Evolutionary conservation across 1,140 invertebrate species (phyloP), one percentile per base, ranked within the genome.

Genomic region (Drosophila neocordata): DNA sequence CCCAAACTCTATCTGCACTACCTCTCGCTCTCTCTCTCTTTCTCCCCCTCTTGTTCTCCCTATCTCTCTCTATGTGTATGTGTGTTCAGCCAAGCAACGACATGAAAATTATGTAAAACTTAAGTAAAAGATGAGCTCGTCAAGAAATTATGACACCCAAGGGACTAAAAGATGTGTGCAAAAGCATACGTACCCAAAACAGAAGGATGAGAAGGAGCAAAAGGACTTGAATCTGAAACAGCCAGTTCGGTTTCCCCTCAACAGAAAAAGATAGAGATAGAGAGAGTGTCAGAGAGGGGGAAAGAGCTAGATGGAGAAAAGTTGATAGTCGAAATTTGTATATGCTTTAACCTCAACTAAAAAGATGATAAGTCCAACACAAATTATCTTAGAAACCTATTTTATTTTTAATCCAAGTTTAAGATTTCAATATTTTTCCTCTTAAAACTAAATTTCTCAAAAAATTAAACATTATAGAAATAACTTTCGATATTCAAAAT

Each of bases 91-190:
- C 61, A 53, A 57, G 58, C 83, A 85, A 87, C 89, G 82, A 89
- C 82, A 89, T 83, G 81, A 89, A 89, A 91, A 88, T 91, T 90
- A 91, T 89, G 90, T 90, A 90, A 90, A 91, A 91, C 90, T 90
- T 91, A 91, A 91, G 89, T 91, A 91, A 91, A 91, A 91, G 90
- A 91, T 91, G 90, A 91, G 90, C 89, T 91, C 87, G 90, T 91
- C 90, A 90, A 76, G 89, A 91, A 48, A 83, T 91, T 91, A 91
- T 91, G 87, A 91, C 89, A 90, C 90, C 81, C 90, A 70, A 75
- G 90, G 88, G 90, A 88, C 62, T 56, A 61, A 84, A 66, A 57
- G 82, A 82, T 87, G 70, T 75, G 69, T 69, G 68, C 67, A 58
- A 67, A 79, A 61, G n/a, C 69, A 77, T 56, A 60, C 63, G 69